These are phyloP conservation scores for Carollia perspicillata DNA, from an alignment of 2,113 vertebrate genomes.

Conservation along the genomic window DNA sequence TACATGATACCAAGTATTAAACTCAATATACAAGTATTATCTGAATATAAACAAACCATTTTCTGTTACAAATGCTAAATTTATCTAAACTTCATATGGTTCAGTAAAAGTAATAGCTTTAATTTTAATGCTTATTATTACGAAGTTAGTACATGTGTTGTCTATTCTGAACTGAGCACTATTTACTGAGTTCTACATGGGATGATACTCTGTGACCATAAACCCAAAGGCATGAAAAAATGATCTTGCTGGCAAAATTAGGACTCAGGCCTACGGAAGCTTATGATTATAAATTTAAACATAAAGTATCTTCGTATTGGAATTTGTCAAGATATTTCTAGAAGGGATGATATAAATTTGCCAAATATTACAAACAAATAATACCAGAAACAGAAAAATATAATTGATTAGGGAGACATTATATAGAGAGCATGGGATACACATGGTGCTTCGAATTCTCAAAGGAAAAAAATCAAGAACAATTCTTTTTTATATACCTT, in stretches of 20 bases:
- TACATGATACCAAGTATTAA: neutral
- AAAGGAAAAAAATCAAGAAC: neutral
- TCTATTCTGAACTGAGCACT: neutral
- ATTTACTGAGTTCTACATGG: neutral
- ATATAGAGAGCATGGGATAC: neutral
- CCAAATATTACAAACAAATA: neutral
- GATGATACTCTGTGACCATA: neutral
- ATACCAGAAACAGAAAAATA: neutral
- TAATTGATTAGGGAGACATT: neutral
- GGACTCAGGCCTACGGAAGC: neutral
- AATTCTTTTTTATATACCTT: constrained; percentile 41
- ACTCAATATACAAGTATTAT: neutral
- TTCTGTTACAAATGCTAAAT: neutral
- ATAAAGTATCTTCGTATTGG: neutral
- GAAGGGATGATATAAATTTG: neutral
- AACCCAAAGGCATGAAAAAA: neutral
- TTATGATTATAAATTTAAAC: neutral
- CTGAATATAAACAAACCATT: neutral
- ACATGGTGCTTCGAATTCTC: constrained; percentile 35
- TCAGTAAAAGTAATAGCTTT: constrained; percentile 9
- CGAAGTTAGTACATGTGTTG: neutral
- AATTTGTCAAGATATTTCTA: neutral
- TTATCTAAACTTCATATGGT: neutral
- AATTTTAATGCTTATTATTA: neutral
- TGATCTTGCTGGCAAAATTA: neutral